Conservation (phyloP, 2,797 vertebrate species). For the Peromyscus melanophrys region DNA sequence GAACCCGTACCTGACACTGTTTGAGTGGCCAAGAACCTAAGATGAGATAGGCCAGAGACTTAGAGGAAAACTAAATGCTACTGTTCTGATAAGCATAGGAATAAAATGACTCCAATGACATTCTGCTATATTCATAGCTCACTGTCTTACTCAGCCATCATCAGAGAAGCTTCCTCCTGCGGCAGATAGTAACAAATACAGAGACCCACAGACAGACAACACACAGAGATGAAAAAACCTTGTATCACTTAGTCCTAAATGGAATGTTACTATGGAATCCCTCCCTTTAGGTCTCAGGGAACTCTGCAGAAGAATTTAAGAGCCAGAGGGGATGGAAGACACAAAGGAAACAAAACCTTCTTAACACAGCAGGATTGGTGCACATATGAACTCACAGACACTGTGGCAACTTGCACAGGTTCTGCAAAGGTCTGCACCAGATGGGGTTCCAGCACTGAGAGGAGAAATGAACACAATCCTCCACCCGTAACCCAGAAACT, state of each 20-base stretch:
- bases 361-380: background rate
- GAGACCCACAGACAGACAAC: background rate
- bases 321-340: background rate
- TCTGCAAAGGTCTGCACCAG: background rate
- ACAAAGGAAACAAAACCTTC: background rate
- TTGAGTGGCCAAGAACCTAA: background rate
- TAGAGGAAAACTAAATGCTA: background rate
- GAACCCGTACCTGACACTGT: background rate
- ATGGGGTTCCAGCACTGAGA: background rate
- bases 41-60: background rate
- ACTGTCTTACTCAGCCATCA: background rate
- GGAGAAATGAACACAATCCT: background rate
- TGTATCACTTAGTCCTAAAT: background rate
- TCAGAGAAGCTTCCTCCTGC: background rate
- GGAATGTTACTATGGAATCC: background rate
- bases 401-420: background rate
- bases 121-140: background rate
- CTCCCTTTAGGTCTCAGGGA: background rate
- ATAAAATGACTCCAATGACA: no score
- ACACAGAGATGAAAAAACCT: background rate
- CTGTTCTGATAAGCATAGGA: background rate
- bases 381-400: background rate
- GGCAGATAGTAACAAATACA: background rate
- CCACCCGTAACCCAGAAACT: background rate
- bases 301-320: background rate